Conservation (phyloP, 2,888 invertebrate species). For the Hoplodrina blanda region DNA sequence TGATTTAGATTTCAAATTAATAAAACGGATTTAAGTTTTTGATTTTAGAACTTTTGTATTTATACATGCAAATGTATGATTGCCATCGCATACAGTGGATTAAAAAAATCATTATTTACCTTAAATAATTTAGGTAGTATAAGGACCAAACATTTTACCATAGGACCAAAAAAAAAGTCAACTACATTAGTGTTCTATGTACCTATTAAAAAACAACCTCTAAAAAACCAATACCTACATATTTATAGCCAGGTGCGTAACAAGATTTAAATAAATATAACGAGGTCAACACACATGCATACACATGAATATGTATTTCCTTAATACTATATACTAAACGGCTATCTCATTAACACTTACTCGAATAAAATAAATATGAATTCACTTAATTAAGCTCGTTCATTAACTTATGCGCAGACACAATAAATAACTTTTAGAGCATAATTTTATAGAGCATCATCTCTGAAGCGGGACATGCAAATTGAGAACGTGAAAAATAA, state of each 20-base stretch:
- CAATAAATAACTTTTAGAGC: constrained; percentile 85
- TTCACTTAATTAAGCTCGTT: constrained; percentile 71
- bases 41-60: too few species aligned
- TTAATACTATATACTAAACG: constrained; percentile 47
- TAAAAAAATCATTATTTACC: too few species aligned
- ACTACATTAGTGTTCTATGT: too few species aligned
- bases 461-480: constrained; percentile 89
- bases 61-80: too few species aligned
- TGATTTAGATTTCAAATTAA: neutral
- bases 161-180: too few species aligned
- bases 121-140: too few species aligned
- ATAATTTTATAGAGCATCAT: constrained; percentile 88
- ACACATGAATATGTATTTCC: constrained; percentile 50
- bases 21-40: too few species aligned
- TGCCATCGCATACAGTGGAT: too few species aligned
- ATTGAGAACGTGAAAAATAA: constrained; percentile 86
- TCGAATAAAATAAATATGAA: constrained; percentile 60
- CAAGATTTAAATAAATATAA: constrained; percentile 26
- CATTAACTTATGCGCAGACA: constrained; percentile 80
- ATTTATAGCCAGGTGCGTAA: neutral
- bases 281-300: constrained; percentile 30
- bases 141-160: too few species aligned
- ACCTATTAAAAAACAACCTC: neutral
- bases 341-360: constrained; percentile 56
- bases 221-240: neutral